Base-by-base conservation (phyloP, 1,140 invertebrate genomes). In the Listronotus bonariensis region DNA sequence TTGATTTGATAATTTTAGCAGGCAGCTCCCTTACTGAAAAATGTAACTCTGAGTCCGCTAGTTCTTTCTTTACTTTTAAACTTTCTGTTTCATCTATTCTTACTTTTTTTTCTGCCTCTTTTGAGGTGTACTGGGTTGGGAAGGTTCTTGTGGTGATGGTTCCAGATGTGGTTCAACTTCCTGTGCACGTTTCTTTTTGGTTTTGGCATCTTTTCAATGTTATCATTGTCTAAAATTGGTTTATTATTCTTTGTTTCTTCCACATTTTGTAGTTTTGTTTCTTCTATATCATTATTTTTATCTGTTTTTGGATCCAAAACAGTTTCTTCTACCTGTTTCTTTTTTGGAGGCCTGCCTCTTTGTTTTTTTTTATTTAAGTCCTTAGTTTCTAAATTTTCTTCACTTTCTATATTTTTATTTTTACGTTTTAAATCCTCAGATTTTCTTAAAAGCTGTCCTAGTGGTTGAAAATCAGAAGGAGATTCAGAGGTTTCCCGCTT, bases 11-110 rank as follows among this genome's bases (percentile, higher is more conserved):
- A 12, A 65, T 65, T 57, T 65, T 65, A 26, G 62, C 62, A 48
- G 62, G 62, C n/a, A 65, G 18, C 32, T 65, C 43, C 57, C 49
- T 65, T 49, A 43, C 11, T 14, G 62, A 57, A 52, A 65, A 65
- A 43, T 65, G 62, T 18, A 17, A 8, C 34, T 65, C 62, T 42
- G 48, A 11, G 4, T 64, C 61, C 4, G 62, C 53, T 32, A 65
- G 36, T 57, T 65, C 62, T 34, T 43, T 56, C 32, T 65, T 65
- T 5, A 57, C 18, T 57, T 57, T 56, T 18, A 65, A 31, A 52
- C 53, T 57, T 42, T 65, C 62, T n/a, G 62, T 65, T 46, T 65
- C 62, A 65, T 65, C 62, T 20, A 65, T 65, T 36, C 62, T 49
- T 14, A 65, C 62, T 43, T 56, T 65, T 38, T 65, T 65, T 36